phyloP scores from a whole-genome alignment of 2,113 vertebrate species.

The Cyphomyrus plagiostoma region DNA sequence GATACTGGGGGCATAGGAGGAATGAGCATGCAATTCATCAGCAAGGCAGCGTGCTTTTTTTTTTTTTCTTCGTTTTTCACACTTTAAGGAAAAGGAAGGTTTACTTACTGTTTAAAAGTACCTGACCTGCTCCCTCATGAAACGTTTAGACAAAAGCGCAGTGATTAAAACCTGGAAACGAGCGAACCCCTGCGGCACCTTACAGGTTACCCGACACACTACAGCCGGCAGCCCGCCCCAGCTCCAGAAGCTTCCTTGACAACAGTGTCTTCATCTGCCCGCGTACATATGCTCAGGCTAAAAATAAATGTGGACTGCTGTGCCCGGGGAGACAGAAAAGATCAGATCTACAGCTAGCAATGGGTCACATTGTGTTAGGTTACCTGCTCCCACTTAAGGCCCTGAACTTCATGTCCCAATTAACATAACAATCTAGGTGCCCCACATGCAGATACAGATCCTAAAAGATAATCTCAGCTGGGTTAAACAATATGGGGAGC shows the following conservation, averaged over 20 bases:
- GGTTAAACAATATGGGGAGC: neutral
- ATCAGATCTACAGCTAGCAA: neutral
- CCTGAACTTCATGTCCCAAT: neutral
- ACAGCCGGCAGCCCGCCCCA: neutral
- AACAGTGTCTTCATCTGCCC: neutral
- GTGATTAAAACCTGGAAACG: constrained; percentile 31
- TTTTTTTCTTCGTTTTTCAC: neutral
- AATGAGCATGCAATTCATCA: constrained; percentile 13
- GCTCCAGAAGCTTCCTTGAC: neutral
- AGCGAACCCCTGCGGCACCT: neutral
- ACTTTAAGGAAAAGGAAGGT: constrained; percentile 14
- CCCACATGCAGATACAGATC: neutral
- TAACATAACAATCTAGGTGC: neutral
- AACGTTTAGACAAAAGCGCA: constrained; percentile 39
- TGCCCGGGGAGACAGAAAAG: neutral
- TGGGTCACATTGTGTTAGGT: neutral
- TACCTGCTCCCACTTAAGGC: neutral
- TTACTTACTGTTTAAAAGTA: constrained; percentile 32
- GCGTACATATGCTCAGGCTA: neutral
- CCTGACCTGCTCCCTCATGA: constrained; percentile 21
- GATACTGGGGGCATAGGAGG: neutral
- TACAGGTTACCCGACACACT: neutral
- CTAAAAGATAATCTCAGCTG: neutral
- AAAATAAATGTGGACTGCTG: neutral
- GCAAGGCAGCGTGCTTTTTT: constrained; percentile 25